phyloP scores from a whole-genome alignment of 2,888 invertebrate genomes.

The Listrodromus nycthemerus region DNA sequence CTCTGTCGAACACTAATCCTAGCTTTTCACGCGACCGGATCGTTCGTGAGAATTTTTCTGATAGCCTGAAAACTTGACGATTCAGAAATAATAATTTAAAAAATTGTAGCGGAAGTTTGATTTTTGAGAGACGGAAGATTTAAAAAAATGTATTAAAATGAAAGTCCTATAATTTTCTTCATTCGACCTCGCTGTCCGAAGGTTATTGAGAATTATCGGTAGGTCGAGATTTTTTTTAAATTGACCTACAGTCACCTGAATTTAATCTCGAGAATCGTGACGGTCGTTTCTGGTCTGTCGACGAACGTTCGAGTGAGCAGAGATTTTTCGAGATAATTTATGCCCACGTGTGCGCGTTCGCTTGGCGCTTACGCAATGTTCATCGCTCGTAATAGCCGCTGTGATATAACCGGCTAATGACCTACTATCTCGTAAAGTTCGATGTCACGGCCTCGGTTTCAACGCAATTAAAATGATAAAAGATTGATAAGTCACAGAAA shows the following conservation, averaged over 20 bases:
- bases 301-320: neutral
- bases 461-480: neutral
- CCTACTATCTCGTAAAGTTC: conserved; percentile 22
- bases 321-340: conserved; percentile 15
- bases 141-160: too few species aligned
- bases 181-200: too few species aligned
- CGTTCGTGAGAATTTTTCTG: too few species aligned
- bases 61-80: too few species aligned
- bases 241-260: neutral
- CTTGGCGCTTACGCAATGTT: neutral
- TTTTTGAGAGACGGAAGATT: too few species aligned
- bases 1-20: too few species aligned
- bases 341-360: neutral
- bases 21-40: too few species aligned
- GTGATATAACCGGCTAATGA: conserved; percentile 23
- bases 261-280: neutral
- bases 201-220: too few species aligned
- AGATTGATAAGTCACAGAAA: neutral
- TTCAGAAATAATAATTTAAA: too few species aligned
- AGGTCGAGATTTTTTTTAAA: neutral
- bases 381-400: neutral
- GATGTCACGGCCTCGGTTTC: neutral
- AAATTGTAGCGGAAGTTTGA: too few species aligned
- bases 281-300: neutral
- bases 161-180: too few species aligned